Base-by-base conservation (phyloP, 92 coral and sea anemone genomes). In the Desmophyllum pertusum region DNA sequence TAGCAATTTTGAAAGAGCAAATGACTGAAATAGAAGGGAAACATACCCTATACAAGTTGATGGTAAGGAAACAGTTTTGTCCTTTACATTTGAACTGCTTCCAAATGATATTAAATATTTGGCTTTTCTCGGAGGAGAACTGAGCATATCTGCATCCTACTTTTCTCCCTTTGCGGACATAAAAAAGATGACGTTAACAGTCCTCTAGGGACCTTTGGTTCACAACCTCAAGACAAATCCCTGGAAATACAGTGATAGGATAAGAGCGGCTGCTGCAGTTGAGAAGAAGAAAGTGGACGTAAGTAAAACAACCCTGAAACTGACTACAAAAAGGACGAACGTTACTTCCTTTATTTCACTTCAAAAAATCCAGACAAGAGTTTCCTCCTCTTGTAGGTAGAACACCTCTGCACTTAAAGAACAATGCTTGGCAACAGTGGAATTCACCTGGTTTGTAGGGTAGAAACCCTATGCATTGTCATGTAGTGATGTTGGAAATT, bases 91-190 rank as follows among this genome's bases (percentile, higher is more conserved):
- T 87, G 93, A 80, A 31, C 76, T 84, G 70, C 70, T 76, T 37
- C 93, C 93, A 25, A 87, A 87, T 83, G 89, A 90, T 59, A 87
- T 83, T 89, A 91, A 87, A 42, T 91, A 87, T 65, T 55, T 91
- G 6, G 90, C 95, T 4, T 88, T 85, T 82, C 86, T 88, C 63
- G 89, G 72, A 11, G 93, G 93, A 11, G 93, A 90, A 75, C 91
- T 90, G 43, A 50, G 79, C 41, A 90, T 86, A 23, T 85, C 91
- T 86, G 93, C 98, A 21, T 79, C 19, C 46, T 89, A 69, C 50
- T 91, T 94, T 53, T 94, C 95, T 63, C 87, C 94, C 45, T 93
- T 91, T 88, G 94, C 97, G 86, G 81, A 93, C 78, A 85, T 91
- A 72, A 69, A 45, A 1, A 88, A 79, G 14, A 48, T 39, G 87